Percentiles rank a stretch among this genome's conserved stretches.
These are phyloP conservation scores for Numenius phaeopus DNA, from an alignment of 2,797 vertebrate genomes.

Conservation along the genomic window DNA sequence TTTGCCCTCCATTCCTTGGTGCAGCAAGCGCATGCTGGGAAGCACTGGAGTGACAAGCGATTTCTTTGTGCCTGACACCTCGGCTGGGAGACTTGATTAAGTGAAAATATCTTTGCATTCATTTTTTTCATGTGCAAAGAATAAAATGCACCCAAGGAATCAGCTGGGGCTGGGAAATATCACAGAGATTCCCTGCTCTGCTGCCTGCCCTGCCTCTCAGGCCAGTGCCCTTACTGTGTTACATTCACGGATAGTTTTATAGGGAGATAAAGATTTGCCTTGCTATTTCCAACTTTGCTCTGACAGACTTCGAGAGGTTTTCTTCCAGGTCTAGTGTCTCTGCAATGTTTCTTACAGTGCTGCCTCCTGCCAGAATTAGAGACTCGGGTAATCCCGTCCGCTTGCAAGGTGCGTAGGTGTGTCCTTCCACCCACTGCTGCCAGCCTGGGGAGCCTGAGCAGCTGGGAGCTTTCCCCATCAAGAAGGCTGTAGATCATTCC, in stretches of 20 bases:
- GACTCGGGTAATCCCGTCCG: background rate
- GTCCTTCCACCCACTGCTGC: background rate
- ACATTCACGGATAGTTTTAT: background rate
- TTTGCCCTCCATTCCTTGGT: conserved; percentile 75
- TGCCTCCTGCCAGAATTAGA: background rate
- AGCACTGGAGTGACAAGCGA: conserved; percentile 78
- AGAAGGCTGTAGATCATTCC: background rate
- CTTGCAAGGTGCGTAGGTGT: background rate
- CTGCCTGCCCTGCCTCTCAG: conserved; percentile 3
- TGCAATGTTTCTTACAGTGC: background rate
- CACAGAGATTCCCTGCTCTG: background rate
- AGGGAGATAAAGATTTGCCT: background rate
- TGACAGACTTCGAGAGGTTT: background rate
- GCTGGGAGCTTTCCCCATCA: background rate
- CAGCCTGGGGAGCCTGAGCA: background rate
- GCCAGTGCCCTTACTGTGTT: background rate
- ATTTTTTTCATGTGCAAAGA: conserved; percentile 53
- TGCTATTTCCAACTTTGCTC: conserved; percentile 4
- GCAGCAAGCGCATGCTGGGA: conserved; percentile 68
- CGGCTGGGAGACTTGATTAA: conserved; percentile 74
- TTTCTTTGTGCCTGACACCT: conserved; percentile 78
- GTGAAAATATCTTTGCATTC: conserved; percentile 77
- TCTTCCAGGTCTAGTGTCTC: background rate
- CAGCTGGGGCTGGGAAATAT: background rate
- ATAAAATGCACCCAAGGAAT: conserved; percentile 49